These are phyloP conservation scores for Rhynchomys soricoides DNA, from an alignment of 2,113 vertebrate genomes.

Conservation along the genomic window DNA sequence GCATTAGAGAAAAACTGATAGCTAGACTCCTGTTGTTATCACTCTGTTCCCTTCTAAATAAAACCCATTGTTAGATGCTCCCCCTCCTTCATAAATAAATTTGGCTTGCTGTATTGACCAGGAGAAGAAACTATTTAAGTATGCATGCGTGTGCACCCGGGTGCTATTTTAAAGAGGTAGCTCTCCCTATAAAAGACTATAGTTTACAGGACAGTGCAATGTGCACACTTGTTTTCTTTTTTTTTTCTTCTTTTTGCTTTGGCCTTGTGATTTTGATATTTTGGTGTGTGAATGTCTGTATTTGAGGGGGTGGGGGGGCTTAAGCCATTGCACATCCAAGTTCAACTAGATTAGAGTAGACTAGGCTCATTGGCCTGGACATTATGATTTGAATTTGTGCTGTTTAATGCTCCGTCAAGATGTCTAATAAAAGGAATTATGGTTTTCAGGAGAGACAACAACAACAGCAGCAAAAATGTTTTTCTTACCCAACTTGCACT, in stretches of 20 bases:
- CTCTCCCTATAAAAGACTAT: conserved; percentile 33
- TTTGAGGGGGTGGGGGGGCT: not conserved
- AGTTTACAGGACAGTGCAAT: conserved; percentile 57
- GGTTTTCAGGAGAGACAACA: conserved; percentile 62
- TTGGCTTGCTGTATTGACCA: conserved; percentile 61
- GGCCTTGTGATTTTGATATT: not conserved
- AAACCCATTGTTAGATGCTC: conserved; percentile 62
- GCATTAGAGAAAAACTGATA: conserved; percentile 26
- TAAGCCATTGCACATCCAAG: conserved; percentile 19
- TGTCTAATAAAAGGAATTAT: conserved; percentile 80
- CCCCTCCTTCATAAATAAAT: conserved; percentile 55
- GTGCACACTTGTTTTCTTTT: not conserved
- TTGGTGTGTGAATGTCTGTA: not conserved
- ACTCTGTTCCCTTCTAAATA: conserved; percentile 71
- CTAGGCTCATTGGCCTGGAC: conserved; percentile 70
- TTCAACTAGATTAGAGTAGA: conserved; percentile 69
- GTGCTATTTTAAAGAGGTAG: conserved; percentile 54
- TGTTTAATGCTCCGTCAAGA: conserved; percentile 76
- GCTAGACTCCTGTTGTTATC: conserved; percentile 68
- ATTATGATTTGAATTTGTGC: conserved; percentile 77
- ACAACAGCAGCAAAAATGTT: conserved; percentile 21
- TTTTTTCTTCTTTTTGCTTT: not conserved
- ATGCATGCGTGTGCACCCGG: not conserved
- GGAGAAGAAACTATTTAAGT: not conserved
- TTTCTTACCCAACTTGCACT: conserved; percentile 44